These are phyloP conservation scores for Smithornis capensis DNA, from an alignment of 2,113 vertebrate species.

Conservation along the genomic window DNA sequence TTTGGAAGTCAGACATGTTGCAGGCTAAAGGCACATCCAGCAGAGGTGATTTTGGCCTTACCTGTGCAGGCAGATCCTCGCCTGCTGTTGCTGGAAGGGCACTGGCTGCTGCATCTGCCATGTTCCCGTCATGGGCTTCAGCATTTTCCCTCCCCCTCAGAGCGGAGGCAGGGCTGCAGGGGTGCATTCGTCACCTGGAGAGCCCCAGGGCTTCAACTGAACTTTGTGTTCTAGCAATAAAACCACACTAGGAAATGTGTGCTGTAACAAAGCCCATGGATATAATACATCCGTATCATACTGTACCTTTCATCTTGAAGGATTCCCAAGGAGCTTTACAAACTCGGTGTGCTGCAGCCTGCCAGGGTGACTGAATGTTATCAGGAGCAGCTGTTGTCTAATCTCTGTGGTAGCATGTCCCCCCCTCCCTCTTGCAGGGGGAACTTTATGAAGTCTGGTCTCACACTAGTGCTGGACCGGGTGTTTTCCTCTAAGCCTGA, in stretches of 20 bases:
- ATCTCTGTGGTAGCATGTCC: background rate
- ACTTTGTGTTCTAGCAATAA: conserved; percentile 59
- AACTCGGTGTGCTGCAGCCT: conserved; percentile 23
- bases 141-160: background rate
- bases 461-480: background rate
- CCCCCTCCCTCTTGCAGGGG: background rate
- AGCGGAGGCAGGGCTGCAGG: background rate
- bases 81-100: background rate
- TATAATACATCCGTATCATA: conserved; percentile 42
- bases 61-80: background rate
- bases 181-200: background rate
- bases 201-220: conserved; percentile 22
- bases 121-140: background rate
- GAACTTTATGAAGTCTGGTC: conserved; percentile 1
- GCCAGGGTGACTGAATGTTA: conserved; percentile 37
- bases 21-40: background rate
- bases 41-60: background rate
- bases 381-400: conserved; percentile 8
- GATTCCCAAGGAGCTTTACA: conserved; percentile 65
- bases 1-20: background rate
- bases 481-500: background rate
- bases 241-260: conserved; percentile 4
- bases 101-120: background rate
- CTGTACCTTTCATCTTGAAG: conserved; percentile 66
- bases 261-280: conserved; percentile 55